A percentile compares a stretch with the other conserved stretches of the same genome.
phyloP scores from a whole-genome alignment of 2,888 invertebrate genomes.

The Prenolepis imparis region DNA sequence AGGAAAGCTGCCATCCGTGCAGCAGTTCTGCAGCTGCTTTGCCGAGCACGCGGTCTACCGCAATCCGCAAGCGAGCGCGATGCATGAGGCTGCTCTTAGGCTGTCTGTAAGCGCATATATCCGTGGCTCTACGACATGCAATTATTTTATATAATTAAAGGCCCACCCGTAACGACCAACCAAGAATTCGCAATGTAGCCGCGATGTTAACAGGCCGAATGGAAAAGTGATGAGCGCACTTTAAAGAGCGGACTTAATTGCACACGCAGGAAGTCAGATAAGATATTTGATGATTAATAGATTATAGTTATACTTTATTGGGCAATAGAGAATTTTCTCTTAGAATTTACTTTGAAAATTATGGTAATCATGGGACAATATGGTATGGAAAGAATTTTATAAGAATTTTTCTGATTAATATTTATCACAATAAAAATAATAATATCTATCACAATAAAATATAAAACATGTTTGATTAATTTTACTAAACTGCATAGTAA shows the following conservation, averaged over 20 bases:
- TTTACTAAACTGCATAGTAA: no score
- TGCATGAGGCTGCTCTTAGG: conserved; percentile 55
- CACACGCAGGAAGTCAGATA: conserved; percentile 16
- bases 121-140: conserved; percentile 69
- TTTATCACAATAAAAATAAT: no score
- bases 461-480: no score
- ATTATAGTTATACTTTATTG: background rate
- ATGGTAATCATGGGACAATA: no score
- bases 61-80: conserved; percentile 77
- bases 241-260: conserved; percentile 41
- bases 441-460: no score
- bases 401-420: no score
- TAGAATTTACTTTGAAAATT: no score
- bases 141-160: conserved; percentile 82
- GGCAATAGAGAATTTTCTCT: no score
- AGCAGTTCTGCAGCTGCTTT: conserved; percentile 70
- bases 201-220: conserved; percentile 18
- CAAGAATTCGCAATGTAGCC: conserved; percentile 1
- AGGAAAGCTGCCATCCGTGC: conserved; percentile 42
- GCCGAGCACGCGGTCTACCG: conserved; percentile 76
- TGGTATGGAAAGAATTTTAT: no score
- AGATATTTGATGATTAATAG: background rate
- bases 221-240: conserved; percentile 30
- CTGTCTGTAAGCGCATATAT: conserved; percentile 67
- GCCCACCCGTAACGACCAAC: conserved; percentile 50